A percentile compares a stretch with the other conserved stretches of the same genome.
These are phyloP conservation scores for Leptatherina wallacei DNA, from an alignment of 2,797 vertebrate species.

Conservation along the genomic window DNA sequence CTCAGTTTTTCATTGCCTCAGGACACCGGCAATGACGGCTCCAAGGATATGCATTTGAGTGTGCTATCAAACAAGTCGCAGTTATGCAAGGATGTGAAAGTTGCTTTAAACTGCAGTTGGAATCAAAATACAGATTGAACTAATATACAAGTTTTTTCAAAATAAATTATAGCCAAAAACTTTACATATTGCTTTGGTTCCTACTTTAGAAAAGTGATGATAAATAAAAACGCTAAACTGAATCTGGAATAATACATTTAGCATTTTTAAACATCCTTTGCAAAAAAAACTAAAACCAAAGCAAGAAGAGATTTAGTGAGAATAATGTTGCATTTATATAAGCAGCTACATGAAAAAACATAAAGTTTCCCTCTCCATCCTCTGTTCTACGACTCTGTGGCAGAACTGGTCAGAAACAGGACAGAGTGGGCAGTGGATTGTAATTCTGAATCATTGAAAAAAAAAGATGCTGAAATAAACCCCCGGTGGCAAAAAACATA, in stretches of 20 bases:
- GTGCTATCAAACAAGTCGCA: background rate
- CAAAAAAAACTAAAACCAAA: background rate
- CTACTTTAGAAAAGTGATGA: background rate
- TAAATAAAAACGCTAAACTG: background rate
- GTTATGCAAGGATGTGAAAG: no score
- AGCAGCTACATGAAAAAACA: constrained; percentile 13
- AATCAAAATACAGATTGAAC: no score
- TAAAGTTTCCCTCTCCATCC: background rate
- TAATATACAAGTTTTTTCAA: no score
- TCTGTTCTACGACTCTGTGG: constrained; percentile 13
- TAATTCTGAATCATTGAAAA: constrained; percentile 21
- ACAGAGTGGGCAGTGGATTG: constrained; percentile 3
- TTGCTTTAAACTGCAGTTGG: background rate
- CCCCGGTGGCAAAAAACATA: constrained; percentile 22
- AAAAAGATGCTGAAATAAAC: constrained; percentile 20
- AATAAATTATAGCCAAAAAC: background rate
- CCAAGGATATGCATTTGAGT: background rate
- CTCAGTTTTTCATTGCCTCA: background rate
- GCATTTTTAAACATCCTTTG: background rate
- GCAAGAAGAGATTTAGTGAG: background rate
- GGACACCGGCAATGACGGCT: background rate
- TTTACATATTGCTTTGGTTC: background rate
- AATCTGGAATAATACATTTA: background rate
- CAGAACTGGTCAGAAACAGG: constrained; percentile 22
- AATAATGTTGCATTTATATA: background rate